Evolutionary conservation across 2,888 invertebrate genomes (phyloP).

Genomic region (Amphipoea oculea): DNA sequence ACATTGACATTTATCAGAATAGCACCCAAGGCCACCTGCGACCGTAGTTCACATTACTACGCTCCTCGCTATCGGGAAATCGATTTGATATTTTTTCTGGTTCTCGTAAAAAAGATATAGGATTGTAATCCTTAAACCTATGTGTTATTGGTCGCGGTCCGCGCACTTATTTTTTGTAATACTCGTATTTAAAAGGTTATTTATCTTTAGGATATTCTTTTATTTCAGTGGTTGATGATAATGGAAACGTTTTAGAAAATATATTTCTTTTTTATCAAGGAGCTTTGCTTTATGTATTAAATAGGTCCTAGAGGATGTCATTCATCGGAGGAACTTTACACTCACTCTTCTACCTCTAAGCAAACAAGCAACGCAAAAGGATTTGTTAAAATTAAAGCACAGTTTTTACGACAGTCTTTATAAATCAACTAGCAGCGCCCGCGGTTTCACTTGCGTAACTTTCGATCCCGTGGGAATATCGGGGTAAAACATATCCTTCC

Average conservation of each 20-base stretch:
- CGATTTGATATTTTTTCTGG: conserved; percentile 62
- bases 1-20: conserved; percentile 69
- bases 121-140: conserved; percentile 46
- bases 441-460: no score
- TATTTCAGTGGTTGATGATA: background rate
- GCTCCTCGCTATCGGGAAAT: conserved; percentile 53
- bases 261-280: no score
- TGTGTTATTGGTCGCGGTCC: conserved; percentile 33
- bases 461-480: no score
- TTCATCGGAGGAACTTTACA: background rate
- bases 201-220: background rate
- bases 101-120: conserved; percentile 59
- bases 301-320: no score
- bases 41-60: conserved; percentile 59
- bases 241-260: background rate
- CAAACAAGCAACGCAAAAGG: background rate
- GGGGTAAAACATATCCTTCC: no score
- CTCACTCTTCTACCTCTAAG: background rate
- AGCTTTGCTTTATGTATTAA: background rate
- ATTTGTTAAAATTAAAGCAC: background rate
- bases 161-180: background rate
- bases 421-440: no score
- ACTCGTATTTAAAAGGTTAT: background rate
- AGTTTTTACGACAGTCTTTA: background rate
- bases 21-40: conserved; percentile 65